Evolutionary conservation across 23 tunicate genomes (phyloP).

Genomic region (Pegea sp.): DNA sequence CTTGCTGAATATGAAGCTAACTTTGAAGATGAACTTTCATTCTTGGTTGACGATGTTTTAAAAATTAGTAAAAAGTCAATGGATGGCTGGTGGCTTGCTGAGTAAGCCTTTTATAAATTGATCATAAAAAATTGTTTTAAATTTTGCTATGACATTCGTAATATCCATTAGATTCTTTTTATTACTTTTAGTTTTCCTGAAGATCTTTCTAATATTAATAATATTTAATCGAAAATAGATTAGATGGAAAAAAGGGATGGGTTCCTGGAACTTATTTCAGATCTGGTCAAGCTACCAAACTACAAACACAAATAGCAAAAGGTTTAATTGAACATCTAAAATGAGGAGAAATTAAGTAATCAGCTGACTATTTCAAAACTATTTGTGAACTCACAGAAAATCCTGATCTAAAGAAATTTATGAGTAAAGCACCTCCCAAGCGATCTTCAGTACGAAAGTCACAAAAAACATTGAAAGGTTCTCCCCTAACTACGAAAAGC

Average conservation of each 20-base stretch:
- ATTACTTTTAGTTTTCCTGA: not conserved
- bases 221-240: not conserved
- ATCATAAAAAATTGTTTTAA: not conserved
- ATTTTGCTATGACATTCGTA: not conserved
- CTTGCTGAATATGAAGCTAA: conserved; percentile 15
- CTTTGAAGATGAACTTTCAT: conserved; percentile 34
- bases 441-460: no score
- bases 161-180: not conserved
- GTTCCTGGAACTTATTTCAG: no score
- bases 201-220: not conserved
- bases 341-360: no score
- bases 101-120: conserved; percentile 5
- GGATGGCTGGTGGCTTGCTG: conserved; percentile 83
- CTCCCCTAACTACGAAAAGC: no score
- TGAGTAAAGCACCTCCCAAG: no score
- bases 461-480: no score
- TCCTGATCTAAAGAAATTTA: no score
- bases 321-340: no score
- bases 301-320: no score
- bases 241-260: not conserved
- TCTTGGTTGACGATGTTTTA: conserved; percentile 25
- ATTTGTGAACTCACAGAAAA: not conserved
- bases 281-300: no score
- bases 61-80: conserved; percentile 30
- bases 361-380: not conserved